These are phyloP conservation scores for Nansenia antarctica DNA, from an alignment of 2,113 vertebrate genomes.

Conservation along the genomic window DNA sequence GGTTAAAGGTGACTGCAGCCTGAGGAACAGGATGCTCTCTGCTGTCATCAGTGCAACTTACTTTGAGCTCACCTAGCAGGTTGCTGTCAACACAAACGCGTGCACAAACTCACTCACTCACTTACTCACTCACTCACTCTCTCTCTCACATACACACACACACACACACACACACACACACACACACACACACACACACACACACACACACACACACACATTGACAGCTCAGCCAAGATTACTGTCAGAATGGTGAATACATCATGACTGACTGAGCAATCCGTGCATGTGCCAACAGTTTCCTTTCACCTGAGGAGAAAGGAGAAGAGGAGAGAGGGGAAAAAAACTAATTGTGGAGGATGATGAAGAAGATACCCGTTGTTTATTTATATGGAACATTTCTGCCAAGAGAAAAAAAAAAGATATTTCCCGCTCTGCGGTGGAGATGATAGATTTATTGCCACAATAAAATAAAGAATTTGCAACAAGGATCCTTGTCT, in stretches of 20 bases:
- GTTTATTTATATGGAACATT: conserved; percentile 66
- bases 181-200: conserved; percentile 17
- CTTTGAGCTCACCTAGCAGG: conserved; percentile 64
- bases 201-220: conserved; percentile 22
- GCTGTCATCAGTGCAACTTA: conserved; percentile 51
- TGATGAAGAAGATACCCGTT: conserved; percentile 54
- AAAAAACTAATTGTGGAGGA: conserved; percentile 28
- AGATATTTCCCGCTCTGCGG: conserved; percentile 36
- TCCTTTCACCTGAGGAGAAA: conserved; percentile 68
- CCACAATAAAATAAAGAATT: conserved; percentile 74
- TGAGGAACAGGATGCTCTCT: conserved; percentile 60
- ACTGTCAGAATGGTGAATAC: conserved; percentile 66
- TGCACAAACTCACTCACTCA: conserved; percentile 22
- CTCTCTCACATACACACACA: conserved; percentile 16
- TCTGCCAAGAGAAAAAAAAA: conserved; percentile 33
- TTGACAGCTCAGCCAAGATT: conserved; percentile 64
- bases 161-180: conserved; percentile 23
- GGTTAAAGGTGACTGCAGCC: conserved; percentile 56
- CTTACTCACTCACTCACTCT: conserved; percentile 14
- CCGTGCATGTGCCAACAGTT: conserved; percentile 63
- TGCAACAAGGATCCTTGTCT: conserved; percentile 57
- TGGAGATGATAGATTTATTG: conserved; percentile 72
- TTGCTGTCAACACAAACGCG: conserved; percentile 61
- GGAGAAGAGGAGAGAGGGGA: neutral
- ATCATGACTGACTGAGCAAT: conserved; percentile 63